These are phyloP conservation scores for Eretmocerus hayati DNA, from an alignment of 2,888 invertebrate species.

Conservation along the genomic window DNA sequence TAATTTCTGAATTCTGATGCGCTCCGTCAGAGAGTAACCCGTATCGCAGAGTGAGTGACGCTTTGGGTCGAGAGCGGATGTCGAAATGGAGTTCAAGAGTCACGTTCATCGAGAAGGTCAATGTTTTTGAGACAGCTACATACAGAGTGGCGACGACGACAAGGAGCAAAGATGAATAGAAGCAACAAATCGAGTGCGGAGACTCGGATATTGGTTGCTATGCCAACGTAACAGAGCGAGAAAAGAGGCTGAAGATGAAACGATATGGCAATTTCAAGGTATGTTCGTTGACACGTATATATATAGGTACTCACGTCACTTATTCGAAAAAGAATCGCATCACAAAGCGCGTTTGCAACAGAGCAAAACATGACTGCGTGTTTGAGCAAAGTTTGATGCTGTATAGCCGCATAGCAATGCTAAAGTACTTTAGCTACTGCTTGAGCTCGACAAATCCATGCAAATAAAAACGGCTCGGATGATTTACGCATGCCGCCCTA, in stretches of 20 bases:
- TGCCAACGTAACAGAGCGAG: conserved; percentile 13
- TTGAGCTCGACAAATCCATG: background rate
- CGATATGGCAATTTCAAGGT: background rate
- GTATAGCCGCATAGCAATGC: background rate
- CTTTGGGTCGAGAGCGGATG: too few relatives aligned
- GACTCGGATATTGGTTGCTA: conserved; percentile 18
- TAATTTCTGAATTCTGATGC: too few relatives aligned
- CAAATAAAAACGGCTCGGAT: background rate
- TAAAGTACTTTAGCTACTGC: background rate
- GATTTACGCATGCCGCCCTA: background rate
- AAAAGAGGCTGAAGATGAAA: background rate
- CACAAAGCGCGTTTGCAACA: too few relatives aligned
- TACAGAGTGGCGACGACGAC: too few relatives aligned
- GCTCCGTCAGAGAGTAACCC: too few relatives aligned
- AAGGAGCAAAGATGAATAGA: conserved; percentile 14
- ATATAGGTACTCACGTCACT: background rate
- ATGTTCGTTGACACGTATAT: background rate
- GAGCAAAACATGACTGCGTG: background rate
- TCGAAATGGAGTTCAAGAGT: too few relatives aligned
- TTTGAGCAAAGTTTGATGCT: background rate
- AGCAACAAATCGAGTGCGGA: background rate
- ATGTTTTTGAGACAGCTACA: conserved; percentile 16
- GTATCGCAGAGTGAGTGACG: too few relatives aligned
- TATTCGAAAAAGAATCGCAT: too few relatives aligned
- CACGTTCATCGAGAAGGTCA: conserved; percentile 11